Evolutionary conservation across 2,797 vertebrate species (phyloP).

Genomic region (Notolepis coatsorum): DNA sequence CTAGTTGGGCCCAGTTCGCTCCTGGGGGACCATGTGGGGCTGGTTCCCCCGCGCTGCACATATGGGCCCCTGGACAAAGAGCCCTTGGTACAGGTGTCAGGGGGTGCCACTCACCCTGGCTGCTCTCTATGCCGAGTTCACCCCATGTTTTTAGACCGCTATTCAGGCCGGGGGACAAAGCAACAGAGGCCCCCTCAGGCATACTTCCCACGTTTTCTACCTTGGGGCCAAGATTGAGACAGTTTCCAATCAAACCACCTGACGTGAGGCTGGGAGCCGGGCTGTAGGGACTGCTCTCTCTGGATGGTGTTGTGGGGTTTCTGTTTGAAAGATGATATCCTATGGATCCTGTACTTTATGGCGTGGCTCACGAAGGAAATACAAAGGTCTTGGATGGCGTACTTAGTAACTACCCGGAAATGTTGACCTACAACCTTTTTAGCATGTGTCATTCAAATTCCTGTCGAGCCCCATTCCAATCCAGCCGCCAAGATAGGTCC

Average conservation of each 20-base stretch:
- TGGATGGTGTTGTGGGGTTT: too few relatives aligned
- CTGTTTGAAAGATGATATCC: not conserved
- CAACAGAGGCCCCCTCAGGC: slow-evolving; percentile 28
- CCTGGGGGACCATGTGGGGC: slow-evolving; percentile 47
- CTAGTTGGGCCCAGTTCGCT: slow-evolving; percentile 62
- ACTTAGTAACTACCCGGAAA: not conserved
- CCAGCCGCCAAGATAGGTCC: slow-evolving; percentile 8
- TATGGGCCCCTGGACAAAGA: slow-evolving; percentile 64
- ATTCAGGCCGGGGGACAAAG: slow-evolving; percentile 45
- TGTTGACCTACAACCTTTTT: too few relatives aligned
- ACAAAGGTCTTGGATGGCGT: not conserved
- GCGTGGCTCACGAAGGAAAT: not conserved
- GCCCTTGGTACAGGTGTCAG: slow-evolving; percentile 72
- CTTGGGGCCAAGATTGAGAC: slow-evolving; percentile 27
- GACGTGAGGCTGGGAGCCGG: not conserved
- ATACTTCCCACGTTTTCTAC: slow-evolving; percentile 32
- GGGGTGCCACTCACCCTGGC: slow-evolving; percentile 65
- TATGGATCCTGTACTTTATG: not conserved
- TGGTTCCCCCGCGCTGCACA: slow-evolving; percentile 46
- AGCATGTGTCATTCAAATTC: not conserved
- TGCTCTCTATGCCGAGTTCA: slow-evolving; percentile 51
- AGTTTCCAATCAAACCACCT: slow-evolving; percentile 14
- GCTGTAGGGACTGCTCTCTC: too few relatives aligned
- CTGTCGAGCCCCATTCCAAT: slow-evolving; percentile 17
- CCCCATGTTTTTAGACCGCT: slow-evolving; percentile 47